phyloP scores from a whole-genome alignment of 2,797 vertebrate genomes.

The Halcyon smyrnensis region DNA sequence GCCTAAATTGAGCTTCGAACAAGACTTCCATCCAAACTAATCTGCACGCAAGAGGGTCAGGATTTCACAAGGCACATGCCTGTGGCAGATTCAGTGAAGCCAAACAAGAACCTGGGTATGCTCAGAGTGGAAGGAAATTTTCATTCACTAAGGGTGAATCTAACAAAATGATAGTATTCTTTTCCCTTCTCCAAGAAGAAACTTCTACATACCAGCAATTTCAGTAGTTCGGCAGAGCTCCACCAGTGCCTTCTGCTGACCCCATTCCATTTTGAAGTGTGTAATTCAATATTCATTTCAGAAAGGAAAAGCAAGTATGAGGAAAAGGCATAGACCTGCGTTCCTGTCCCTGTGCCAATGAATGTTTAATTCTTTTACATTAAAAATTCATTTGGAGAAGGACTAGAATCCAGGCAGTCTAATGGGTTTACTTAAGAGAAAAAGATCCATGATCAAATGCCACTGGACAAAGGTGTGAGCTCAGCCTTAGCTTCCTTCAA shows the following conservation, averaged over 20 bases:
- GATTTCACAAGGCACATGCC: not conserved
- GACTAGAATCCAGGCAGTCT: not conserved
- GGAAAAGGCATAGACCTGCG: not conserved
- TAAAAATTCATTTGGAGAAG: constrained; percentile 52
- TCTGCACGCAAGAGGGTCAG: not conserved
- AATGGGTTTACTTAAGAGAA: not conserved
- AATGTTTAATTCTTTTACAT: constrained; percentile 47
- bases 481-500: not conserved
- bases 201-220: not conserved
- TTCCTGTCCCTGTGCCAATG: not conserved
- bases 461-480: not conserved
- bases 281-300: constrained; percentile 37
- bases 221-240: not conserved
- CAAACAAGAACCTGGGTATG: not conserved
- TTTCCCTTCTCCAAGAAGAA: not conserved
- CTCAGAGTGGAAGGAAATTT: not conserved
- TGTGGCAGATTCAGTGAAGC: not conserved
- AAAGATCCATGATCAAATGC: not conserved
- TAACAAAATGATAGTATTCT: not conserved
- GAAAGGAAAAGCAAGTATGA: constrained; percentile 13
- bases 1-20: not conserved
- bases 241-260: not conserved
- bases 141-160: not conserved
- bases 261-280: not conserved
- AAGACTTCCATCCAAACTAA: not conserved